These are phyloP conservation scores for Gorilla gorilla DNA, from an alignment of 2,113 vertebrate genomes.

Conservation along the genomic window DNA sequence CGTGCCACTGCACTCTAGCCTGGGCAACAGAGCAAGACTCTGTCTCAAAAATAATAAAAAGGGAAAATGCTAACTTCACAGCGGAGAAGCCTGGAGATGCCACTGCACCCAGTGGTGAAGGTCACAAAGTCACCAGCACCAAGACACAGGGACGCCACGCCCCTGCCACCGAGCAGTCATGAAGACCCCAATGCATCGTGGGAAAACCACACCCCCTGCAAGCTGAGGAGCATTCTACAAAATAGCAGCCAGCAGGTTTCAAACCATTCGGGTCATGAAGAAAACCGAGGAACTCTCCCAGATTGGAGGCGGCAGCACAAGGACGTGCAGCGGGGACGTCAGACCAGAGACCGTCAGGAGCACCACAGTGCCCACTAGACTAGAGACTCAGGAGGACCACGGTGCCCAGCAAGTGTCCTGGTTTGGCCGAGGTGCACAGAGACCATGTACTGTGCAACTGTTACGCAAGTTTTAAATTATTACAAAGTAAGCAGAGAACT, in stretches of 20 bases:
- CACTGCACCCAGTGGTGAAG: fast-evolving
- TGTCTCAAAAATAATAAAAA: no score
- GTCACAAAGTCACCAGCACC: neutral
- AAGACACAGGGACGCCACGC: fast-evolving
- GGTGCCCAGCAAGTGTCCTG: neutral
- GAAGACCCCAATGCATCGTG: fast-evolving
- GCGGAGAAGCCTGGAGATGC: neutral
- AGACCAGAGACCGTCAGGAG: neutral
- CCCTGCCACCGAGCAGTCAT: neutral
- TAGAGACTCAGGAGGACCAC: no score
- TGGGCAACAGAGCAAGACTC: no score
- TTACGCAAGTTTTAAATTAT: neutral
- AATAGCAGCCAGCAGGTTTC: neutral
- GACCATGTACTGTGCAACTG: fast-evolving
- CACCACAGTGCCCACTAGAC: fast-evolving
- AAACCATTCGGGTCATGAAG: neutral
- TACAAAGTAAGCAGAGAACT: neutral
- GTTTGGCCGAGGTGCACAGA: fast-evolving
- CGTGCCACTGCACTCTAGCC: no score
- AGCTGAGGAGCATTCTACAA: neutral
- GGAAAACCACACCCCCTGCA: neutral
- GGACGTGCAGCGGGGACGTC: neutral
- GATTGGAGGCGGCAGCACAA: no score
- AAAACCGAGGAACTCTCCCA: neutral
- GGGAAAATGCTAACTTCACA: neutral